Base-by-base conservation (phyloP, 2,113 vertebrate genomes). In the Cynopterus brachyotis region DNA sequence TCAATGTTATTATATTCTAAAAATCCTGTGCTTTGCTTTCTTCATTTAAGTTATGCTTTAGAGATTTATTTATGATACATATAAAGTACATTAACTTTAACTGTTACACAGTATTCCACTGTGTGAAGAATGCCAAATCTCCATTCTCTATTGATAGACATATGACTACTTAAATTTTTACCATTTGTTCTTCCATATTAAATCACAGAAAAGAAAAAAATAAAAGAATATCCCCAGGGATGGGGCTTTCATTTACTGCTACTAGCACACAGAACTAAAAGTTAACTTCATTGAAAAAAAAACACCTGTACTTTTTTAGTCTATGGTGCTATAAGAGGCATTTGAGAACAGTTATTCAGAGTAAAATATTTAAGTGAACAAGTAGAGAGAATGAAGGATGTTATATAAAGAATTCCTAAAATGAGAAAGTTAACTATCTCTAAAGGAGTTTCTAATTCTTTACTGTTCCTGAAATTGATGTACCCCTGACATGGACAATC, bases 401-500 rank as follows among this genome's bases (percentile, higher is more conserved):
- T 19, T 91, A 5, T 30, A 87, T n/a, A 81, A 79, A 87, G 57
- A 73, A 45, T 59, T 95, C 50, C 40, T 84, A 30, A 88, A 89
- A 81, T 78, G 75, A 32, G 3, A 57, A 26, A 59, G 30, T 82
- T 82, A 92, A 75, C 66, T 85, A 89, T 80, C 60, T 81, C 66
- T 88, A 20, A 95, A 57, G 42, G 57, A 45, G 83, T 32, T 82
- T 88, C 35, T 50, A 95, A 57, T 83, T 75, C 42, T 82, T 79
- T 42, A 47, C 22, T 73, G 32, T 83, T 92, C 12, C n/a, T 87
- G 35, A 95, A 95, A 90, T 60, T 92, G 79, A 92, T n/a, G 5
- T 22, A 50, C 11, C 93, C n/a, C 28, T 87, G 78, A 70, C 30
- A 55, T 7, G 35, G 59, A 28, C 55, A 85, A 95, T 73, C 35